These are phyloP conservation scores for Sebastolobus altivelis DNA, from an alignment of 2,797 vertebrate species.

Conservation along the genomic window DNA sequence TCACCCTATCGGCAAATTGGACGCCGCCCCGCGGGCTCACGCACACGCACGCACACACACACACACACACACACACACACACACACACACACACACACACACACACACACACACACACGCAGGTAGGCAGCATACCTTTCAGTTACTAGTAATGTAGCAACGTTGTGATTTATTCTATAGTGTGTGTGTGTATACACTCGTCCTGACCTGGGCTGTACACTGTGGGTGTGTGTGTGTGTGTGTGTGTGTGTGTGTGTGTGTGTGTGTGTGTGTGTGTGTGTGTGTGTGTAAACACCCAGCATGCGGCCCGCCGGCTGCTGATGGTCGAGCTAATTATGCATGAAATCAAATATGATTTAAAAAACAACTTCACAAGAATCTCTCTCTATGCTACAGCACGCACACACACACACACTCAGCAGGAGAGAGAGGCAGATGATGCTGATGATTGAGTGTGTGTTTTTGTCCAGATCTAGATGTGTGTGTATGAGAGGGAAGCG, in stretches of 20 bases:
- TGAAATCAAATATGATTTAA: constrained; percentile 87
- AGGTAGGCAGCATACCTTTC: constrained; percentile 4
- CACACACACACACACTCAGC: constrained; percentile 30
- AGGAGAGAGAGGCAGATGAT: constrained; percentile 40
- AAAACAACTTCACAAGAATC: constrained; percentile 74
- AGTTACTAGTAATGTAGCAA: constrained; percentile 25
- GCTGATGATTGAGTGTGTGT: constrained; percentile 37
- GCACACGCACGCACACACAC: constrained; percentile 6
- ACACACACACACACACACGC: constrained; percentile 5
- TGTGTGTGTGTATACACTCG: neutral
- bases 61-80: constrained; percentile 4
- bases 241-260: constrained; percentile 13
- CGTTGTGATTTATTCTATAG: constrained; percentile 7
- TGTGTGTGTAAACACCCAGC: constrained; percentile 45
- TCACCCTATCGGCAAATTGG: constrained; percentile 68
- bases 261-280: constrained; percentile 10
- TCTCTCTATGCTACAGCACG: constrained; percentile 29
- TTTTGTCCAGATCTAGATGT: constrained; percentile 17
- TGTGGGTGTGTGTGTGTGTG: neutral
- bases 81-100: constrained; percentile 30
- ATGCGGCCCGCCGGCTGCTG: constrained; percentile 63
- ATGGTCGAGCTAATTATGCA: constrained; percentile 85
- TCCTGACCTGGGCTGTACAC: constrained; percentile 15
- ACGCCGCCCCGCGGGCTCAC: constrained; percentile 53
- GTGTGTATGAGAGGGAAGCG: neutral